Percentiles rank a stretch among this genome's conserved stretches.
Evolutionary conservation across 2,797 vertebrate genomes (phyloP).

Genomic region (Eulemur mongoz): DNA sequence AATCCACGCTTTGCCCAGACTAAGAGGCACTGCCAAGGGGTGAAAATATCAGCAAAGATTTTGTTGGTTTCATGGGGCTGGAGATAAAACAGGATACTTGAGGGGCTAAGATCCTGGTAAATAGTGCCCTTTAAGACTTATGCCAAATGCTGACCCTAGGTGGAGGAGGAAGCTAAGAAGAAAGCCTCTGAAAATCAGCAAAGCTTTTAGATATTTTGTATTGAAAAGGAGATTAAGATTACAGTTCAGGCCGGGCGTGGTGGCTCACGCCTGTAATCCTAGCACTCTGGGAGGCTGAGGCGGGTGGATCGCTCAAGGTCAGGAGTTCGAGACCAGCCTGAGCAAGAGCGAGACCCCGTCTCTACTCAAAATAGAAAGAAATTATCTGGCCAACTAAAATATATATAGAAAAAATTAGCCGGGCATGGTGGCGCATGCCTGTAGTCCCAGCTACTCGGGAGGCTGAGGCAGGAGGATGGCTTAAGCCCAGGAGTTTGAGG

Average conservation of each 20-base stretch:
- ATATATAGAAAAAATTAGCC: too few relatives aligned
- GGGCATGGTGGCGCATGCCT: too few relatives aligned
- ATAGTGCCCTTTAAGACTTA: neutral
- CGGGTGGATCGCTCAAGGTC: too few relatives aligned
- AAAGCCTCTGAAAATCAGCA: neutral
- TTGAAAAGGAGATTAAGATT: neutral
- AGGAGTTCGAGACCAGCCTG: too few relatives aligned
- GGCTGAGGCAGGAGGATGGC: too few relatives aligned
- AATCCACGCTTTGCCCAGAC: neutral
- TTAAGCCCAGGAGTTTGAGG: too few relatives aligned
- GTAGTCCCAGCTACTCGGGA: too few relatives aligned
- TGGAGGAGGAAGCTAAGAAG: neutral
- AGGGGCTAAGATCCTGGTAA: neutral
- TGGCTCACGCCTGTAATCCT: too few relatives aligned
- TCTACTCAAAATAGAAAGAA: too few relatives aligned
- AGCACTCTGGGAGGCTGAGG: too few relatives aligned
- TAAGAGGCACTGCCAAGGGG: neutral
- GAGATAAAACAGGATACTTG: neutral
- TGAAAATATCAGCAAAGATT: neutral
- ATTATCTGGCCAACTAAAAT: too few relatives aligned
- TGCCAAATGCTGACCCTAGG: neutral
- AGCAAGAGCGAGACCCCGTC: too few relatives aligned
- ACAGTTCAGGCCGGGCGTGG: neutral
- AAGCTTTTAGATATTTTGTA: neutral
- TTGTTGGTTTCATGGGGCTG: neutral